Conservation (phyloP, 1,140 invertebrate species). For the Phenacoccus solenopsis region DNA sequence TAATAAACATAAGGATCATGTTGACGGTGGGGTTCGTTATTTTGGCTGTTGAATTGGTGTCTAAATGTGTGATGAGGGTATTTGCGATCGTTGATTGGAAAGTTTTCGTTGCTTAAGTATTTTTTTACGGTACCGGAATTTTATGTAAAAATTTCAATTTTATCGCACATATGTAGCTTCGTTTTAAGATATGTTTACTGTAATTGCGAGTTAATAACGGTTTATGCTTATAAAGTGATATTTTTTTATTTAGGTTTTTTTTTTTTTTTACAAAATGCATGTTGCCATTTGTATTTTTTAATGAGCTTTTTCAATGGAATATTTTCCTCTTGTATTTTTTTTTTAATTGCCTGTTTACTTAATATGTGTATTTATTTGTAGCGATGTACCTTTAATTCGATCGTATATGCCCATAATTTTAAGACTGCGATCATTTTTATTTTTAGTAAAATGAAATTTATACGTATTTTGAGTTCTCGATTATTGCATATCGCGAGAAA, state of each 20-base stretch:
- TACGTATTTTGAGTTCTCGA: background rate
- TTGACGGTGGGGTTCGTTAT: background rate
- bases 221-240: background rate
- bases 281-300: background rate
- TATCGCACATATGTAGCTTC: background rate
- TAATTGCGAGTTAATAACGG: background rate
- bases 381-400: background rate
- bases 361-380: background rate
- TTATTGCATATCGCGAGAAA: too few species aligned
- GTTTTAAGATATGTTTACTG: background rate
- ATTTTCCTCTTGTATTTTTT: background rate
- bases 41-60: background rate
- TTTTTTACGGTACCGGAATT: background rate
- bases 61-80: too few species aligned
- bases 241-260: background rate
- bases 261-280: background rate
- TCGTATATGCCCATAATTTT: background rate
- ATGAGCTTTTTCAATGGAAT: background rate
- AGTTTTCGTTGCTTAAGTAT: too few species aligned
- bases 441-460: background rate
- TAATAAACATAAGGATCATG: too few species aligned
- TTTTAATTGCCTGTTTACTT: background rate
- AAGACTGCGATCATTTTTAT: background rate
- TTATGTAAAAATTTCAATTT: too few species aligned
- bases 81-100: background rate